phyloP scores from a whole-genome alignment of 2,113 vertebrate genomes.

The Istiophorus platypterus region DNA sequence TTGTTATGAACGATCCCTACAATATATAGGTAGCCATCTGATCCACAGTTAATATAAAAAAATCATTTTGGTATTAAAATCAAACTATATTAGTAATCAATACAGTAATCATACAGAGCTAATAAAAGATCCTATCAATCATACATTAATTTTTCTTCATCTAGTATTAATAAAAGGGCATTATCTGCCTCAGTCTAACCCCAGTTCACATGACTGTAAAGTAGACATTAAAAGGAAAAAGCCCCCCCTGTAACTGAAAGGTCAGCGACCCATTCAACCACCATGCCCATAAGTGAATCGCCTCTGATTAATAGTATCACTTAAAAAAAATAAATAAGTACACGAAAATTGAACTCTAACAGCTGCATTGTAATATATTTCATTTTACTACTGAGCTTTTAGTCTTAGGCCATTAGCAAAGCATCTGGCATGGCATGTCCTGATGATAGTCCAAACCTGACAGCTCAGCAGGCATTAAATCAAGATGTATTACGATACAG shows the following conservation, averaged over 20 bases:
- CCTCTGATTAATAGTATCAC: not conserved
- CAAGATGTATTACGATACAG: constrained; percentile 49
- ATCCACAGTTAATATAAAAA: not conserved
- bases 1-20: too few species aligned
- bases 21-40: not conserved
- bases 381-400: constrained; percentile 56
- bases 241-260: not conserved
- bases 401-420: constrained; percentile 56
- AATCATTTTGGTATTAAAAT: not conserved
- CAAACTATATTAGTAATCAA: not conserved
- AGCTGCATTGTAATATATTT: constrained; percentile 54
- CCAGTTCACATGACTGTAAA: not conserved
- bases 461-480: constrained; percentile 64
- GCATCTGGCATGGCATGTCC: constrained; percentile 54
- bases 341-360: constrained; percentile 18
- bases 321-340: not conserved
- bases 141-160: not conserved
- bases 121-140: not conserved
- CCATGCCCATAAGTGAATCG: not conserved
- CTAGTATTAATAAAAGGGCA: not conserved
- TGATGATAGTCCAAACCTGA: constrained; percentile 37
- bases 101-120: not conserved
- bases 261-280: not conserved
- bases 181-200: not conserved
- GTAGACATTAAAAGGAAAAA: not conserved